A percentile compares a stretch with the other conserved stretches of the same genome.
Evolutionary conservation across 2,113 vertebrate species (phyloP).

Genomic region (Bubalus kerabau): DNA sequence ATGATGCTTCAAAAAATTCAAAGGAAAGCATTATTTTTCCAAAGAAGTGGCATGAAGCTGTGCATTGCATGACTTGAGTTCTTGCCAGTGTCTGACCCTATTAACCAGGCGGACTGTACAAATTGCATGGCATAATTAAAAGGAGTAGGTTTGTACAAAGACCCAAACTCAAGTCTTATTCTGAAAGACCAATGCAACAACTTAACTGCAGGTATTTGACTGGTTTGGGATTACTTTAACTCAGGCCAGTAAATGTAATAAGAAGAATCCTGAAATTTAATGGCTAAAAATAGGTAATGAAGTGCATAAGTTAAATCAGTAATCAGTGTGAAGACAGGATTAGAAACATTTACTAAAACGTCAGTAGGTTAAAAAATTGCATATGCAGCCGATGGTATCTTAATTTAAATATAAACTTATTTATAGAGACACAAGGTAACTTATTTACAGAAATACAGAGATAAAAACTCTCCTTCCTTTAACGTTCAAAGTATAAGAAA

Average conservation of each 20-base stretch:
- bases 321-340: not conserved
- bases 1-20: not conserved
- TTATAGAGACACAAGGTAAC: not conserved
- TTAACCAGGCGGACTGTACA: not conserved
- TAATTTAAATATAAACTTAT: not conserved
- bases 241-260: not conserved
- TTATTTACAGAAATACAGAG: not conserved
- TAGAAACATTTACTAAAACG: constrained; percentile 3
- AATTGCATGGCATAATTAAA: not conserved
- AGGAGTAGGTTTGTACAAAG: not conserved
- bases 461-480: not conserved
- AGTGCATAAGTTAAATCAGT: not conserved
- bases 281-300: not conserved
- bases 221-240: not conserved
- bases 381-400: not conserved
- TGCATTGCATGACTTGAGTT: not conserved
- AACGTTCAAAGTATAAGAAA: not conserved
- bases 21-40: not conserved
- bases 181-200: not conserved
- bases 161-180: not conserved
- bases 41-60: not conserved
- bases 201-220: not conserved
- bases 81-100: not conserved
- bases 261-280: constrained; percentile 8
- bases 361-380: not conserved